These are phyloP conservation scores for Catharus minimus DNA, from an alignment of 2,113 vertebrate genomes.

Conservation along the genomic window DNA sequence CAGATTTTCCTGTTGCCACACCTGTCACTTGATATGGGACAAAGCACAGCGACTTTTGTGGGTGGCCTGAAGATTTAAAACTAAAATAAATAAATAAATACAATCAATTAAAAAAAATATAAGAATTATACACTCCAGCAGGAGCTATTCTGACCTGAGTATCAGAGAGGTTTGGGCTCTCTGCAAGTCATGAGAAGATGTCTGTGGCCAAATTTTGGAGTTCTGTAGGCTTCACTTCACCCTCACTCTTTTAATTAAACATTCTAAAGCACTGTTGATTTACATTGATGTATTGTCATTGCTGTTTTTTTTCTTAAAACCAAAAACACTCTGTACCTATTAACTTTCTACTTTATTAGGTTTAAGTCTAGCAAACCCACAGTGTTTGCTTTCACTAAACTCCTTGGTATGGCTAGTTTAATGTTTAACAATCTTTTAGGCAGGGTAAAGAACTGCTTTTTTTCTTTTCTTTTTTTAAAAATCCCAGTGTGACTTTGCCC, in stretches of 20 bases:
- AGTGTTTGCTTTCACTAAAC: conserved; percentile 49
- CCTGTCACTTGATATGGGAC: not conserved
- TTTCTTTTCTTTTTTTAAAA: not conserved
- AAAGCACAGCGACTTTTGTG: not conserved
- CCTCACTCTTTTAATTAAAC: not conserved
- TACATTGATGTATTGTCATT: not conserved
- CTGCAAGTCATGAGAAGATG: not conserved
- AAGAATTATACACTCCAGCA: not conserved
- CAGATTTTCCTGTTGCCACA: fast-evolving
- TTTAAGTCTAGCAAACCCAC: conserved; percentile 30
- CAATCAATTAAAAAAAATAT: not conserved
- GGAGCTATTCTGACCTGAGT: not conserved
- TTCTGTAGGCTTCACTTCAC: not conserved
- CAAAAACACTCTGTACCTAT: conserved; percentile 18
- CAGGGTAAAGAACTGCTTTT: conserved; percentile 10
- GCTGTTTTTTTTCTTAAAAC: not conserved
- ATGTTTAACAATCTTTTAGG: conserved; percentile 61
- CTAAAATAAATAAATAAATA: not conserved
- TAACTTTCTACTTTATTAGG: conserved; percentile 37
- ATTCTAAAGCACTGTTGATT: not conserved
- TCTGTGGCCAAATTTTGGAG: not conserved
- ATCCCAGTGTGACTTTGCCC: conserved; percentile 56
- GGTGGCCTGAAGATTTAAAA: not conserved
- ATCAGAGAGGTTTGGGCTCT: not conserved
- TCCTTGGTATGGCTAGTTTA: conserved; percentile 38